Percentiles rank a stretch among this genome's conserved stretches.
Evolutionary conservation across 23 tunicate species (phyloP).

Genomic region (Oikopleura dioica): DNA sequence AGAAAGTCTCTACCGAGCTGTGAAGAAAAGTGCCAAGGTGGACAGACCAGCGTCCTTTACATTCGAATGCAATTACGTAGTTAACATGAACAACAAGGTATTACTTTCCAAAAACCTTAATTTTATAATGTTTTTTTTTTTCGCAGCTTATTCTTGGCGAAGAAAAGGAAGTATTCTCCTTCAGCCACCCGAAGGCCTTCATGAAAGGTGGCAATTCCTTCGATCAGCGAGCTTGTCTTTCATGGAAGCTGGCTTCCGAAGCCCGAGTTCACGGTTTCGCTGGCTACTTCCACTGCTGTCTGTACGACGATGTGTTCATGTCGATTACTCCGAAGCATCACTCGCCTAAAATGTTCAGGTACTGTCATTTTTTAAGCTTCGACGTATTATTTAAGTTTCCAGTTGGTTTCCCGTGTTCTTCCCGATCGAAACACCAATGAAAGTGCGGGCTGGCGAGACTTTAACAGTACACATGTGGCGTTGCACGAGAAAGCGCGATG

Average conservation of each 20-base stretch:
- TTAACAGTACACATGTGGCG: constrained; percentile 43
- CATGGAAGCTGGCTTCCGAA: constrained; percentile 24
- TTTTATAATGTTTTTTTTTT: too few relatives aligned
- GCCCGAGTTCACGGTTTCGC: constrained; percentile 73
- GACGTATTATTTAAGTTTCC: too few relatives aligned
- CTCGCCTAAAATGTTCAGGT: constrained; percentile 79
- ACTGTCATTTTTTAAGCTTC: neutral
- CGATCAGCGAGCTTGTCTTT: constrained; percentile 17
- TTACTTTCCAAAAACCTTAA: too few relatives aligned
- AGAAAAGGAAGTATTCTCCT: constrained; percentile 44
- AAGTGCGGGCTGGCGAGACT: constrained; percentile 19
- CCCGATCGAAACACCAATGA: constrained; percentile 35
- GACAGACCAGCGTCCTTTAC: constrained; percentile 52
- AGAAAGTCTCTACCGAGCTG: constrained; percentile 67
- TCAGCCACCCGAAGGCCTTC: constrained; percentile 32
- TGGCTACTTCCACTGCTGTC: constrained; percentile 65
- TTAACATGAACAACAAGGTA: constrained; percentile 71
- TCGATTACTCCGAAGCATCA: constrained; percentile 75
- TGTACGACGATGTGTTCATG: constrained; percentile 57
- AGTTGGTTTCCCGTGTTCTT: constrained; percentile 94
- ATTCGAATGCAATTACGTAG: constrained; percentile 83
- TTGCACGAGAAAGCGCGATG: constrained; percentile 17
- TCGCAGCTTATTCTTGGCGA: constrained; percentile 35
- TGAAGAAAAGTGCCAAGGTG: constrained; percentile 17
- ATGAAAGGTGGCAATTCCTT: constrained; percentile 14